Conservation (phyloP, 23 tunicate species). For the Botrylloides violaceus region DNA sequence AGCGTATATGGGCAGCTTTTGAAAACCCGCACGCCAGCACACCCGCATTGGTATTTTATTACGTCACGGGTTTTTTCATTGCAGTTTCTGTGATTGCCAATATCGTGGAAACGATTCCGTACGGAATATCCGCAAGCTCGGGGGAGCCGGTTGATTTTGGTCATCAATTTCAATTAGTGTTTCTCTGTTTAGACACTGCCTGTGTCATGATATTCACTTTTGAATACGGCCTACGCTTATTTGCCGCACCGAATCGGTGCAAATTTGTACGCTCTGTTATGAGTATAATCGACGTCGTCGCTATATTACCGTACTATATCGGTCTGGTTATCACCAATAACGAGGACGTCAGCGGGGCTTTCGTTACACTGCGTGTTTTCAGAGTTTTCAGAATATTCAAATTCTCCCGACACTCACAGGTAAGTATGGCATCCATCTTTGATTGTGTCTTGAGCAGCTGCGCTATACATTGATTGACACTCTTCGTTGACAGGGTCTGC, state of each 20-base stretch:
- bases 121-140: conserved; percentile 49
- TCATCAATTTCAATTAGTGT: conserved; percentile 63
- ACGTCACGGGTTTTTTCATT: conserved; percentile 98
- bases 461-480: neutral
- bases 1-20: conserved; percentile 90
- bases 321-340: conserved; percentile 93
- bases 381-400: conserved; percentile 99
- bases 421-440: neutral
- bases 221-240: conserved; percentile 82
- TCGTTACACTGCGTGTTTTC: conserved; percentile 99
- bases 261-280: conserved; percentile 93
- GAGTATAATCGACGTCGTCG: conserved; percentile 99
- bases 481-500: conserved; percentile 55
- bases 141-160: conserved; percentile 45
- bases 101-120: conserved; percentile 93
- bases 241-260: conserved; percentile 95
- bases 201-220: conserved; percentile 97
- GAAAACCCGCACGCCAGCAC: conserved; percentile 97
- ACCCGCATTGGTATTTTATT: conserved; percentile 97
- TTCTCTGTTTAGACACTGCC: conserved; percentile 94
- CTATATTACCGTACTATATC: conserved; percentile 94
- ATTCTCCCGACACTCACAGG: conserved; percentile 92
- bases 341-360: conserved; percentile 99
- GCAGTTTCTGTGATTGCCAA: conserved; percentile 98
- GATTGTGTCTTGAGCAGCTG: too few relatives aligned